phyloP scores from a whole-genome alignment of 2,797 vertebrate genomes.

The Alouatta caraya region DNA sequence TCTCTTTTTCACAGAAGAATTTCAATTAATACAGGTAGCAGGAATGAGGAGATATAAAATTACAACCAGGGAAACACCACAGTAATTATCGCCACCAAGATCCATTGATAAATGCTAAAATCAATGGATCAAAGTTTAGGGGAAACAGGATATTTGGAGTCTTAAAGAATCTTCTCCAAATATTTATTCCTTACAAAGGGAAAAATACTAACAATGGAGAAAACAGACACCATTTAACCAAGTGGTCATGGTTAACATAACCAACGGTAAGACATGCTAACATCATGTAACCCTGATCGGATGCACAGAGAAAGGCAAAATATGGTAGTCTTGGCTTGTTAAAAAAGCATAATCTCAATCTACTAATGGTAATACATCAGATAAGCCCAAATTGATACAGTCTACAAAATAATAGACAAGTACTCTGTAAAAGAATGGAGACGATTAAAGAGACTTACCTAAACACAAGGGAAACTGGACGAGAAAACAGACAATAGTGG shows the following conservation, averaged over 20 bases:
- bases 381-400: not conserved
- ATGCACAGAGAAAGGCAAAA: not conserved
- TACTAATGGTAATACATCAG: not conserved
- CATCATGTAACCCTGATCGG: not conserved
- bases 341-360: not conserved
- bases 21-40: not conserved
- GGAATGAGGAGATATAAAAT: not conserved
- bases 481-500: not conserved
- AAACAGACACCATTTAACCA: not conserved
- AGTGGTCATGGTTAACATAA: not conserved
- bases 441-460: not conserved
- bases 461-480: not conserved
- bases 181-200: not conserved
- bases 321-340: not conserved
- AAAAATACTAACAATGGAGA: not conserved
- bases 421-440: not conserved
- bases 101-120: not conserved
- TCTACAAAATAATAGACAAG: not conserved
- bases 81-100: not conserved
- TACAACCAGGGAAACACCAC: not conserved
- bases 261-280: not conserved
- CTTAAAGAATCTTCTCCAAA: not conserved
- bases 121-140: not conserved
- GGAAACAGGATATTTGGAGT: not conserved
- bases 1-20: not conserved